Conservation (phyloP, 2,113 vertebrate species). For the Paramormyrops kingsleyae region DNA sequence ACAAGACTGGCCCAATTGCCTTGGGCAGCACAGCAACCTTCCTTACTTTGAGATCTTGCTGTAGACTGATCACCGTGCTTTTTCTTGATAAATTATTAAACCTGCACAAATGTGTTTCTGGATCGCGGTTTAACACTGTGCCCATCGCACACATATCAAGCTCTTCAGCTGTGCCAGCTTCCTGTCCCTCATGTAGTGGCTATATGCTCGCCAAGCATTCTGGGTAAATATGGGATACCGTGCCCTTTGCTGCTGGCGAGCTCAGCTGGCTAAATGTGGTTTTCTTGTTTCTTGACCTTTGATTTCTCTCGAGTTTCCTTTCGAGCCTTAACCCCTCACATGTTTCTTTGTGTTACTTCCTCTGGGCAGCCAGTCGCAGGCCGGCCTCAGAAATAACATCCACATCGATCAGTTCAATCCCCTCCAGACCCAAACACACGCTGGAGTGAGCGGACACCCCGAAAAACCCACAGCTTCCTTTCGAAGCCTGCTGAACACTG, state of each 20-base stretch:
- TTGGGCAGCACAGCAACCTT: not conserved
- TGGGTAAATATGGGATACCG: not conserved
- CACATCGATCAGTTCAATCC: not conserved
- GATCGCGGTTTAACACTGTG: not conserved
- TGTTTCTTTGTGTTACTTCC: not conserved
- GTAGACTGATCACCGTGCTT: not conserved
- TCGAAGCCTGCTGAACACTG: not conserved
- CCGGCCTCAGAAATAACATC: not conserved
- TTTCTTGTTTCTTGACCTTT: conserved; percentile 1
- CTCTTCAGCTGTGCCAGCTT: not conserved
- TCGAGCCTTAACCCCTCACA: not conserved
- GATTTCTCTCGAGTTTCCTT: not conserved
- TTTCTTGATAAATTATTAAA: not conserved
- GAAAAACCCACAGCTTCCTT: not conserved
- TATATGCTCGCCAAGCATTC: not conserved
- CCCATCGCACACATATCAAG: not conserved
- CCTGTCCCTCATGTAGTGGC: not conserved
- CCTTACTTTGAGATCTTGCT: not conserved
- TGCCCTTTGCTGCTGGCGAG: not conserved
- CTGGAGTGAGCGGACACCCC: not conserved
- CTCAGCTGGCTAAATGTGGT: not conserved
- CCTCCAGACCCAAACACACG: not conserved
- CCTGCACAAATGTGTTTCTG: not conserved
- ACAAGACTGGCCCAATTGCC: not conserved
- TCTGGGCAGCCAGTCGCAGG: too few species aligned